Evolutionary conservation across 1,140 invertebrate genomes (phyloP), one percentile per base, ranked within the genome.

Genomic region (Drosophila repletoides): DNA sequence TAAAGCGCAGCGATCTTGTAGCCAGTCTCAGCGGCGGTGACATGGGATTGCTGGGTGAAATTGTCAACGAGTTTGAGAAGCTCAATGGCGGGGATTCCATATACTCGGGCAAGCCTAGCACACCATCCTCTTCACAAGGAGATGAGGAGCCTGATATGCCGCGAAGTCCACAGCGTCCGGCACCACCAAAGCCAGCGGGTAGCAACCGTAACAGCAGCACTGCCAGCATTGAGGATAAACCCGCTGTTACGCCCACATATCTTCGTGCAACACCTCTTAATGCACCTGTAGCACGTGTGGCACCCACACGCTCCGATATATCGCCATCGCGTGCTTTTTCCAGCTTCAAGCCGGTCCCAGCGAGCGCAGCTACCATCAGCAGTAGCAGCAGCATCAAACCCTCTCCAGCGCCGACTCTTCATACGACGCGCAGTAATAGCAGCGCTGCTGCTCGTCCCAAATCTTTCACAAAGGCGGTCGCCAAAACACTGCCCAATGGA

Each of bases 31-130:
- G 64, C 29, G 24, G 17, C 41, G 93, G 94, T 31, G 93, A 92
- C 48, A 92, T 94, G 90, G 95, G 95, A 1, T 88, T 97, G 5
- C 83, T 97, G 0, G 94, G 95, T 2, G 96, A 97, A 89, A 97
- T 97, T 43, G 96, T 97, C 0, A 95, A 93, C 6, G 96, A 97
- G 90, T 96, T 97, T 45, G 95, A 96, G 70, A 95, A 95, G 64
- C 91, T 95, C 10, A 96, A 97, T 84, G 84, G 84, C n/a, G 95
- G 84, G 9, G 95, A 97, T 66, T 96, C 95, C 0, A 96, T 97
- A 52, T 97, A 97, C 79, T 96, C 95, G 0, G 93, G 94, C 9
- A 86, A 86, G 0, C 93, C 94, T 0, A 28, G 21, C 5, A 52
- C 56, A 7, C 12, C 45, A 15, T 10, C 7, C 61, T 91, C 61